phyloP scores from a whole-genome alignment of 2,797 vertebrate species.

The Amphiprion clarkii region DNA sequence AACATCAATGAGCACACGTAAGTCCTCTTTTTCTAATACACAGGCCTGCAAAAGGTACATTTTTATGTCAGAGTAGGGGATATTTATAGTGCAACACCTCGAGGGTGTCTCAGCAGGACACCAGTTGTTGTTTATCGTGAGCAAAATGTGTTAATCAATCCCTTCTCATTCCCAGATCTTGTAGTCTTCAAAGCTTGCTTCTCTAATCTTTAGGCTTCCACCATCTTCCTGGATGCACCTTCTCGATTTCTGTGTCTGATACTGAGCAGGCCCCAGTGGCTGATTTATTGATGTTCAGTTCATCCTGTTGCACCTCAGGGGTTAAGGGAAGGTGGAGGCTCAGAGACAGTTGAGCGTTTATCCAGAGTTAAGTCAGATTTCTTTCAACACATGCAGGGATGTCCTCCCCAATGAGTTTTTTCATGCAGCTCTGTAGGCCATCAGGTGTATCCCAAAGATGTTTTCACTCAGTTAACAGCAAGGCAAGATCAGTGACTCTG shows the following conservation, averaged over 20 bases:
- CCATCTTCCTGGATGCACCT: slow-evolving; percentile 60
- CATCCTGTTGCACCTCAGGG: slow-evolving; percentile 72
- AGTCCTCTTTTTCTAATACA: slow-evolving; percentile 65
- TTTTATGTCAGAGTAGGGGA: not conserved
- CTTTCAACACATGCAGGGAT: slow-evolving; percentile 74
- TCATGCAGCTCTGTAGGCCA: slow-evolving; percentile 48
- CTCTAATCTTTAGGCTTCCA: slow-evolving; percentile 53
- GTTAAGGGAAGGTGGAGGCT: slow-evolving; percentile 72
- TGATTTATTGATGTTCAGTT: slow-evolving; percentile 77
- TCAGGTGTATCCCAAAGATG: slow-evolving; percentile 67
- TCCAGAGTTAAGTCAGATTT: slow-evolving; percentile 75
- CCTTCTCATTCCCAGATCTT: slow-evolving; percentile 29
- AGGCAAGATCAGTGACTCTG: slow-evolving; percentile 44
- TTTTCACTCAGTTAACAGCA: slow-evolving; percentile 22
- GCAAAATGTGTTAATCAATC: slow-evolving; percentile 38
- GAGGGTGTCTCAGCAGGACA: not conserved
- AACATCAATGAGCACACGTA: slow-evolving; percentile 98
- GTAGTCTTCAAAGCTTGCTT: slow-evolving; percentile 49
- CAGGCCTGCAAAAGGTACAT: not conserved
- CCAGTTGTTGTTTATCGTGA: not conserved
- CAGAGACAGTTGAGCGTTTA: slow-evolving; percentile 67
- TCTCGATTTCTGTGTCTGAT: slow-evolving; percentile 69
- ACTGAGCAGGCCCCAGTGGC: slow-evolving; percentile 68
- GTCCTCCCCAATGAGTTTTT: slow-evolving; percentile 53
- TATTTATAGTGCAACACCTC: not conserved